A percentile compares a stretch with the other conserved stretches of the same genome.
phyloP scores from a whole-genome alignment of 64 coral and sea anemone species.

The Porites lutea region DNA sequence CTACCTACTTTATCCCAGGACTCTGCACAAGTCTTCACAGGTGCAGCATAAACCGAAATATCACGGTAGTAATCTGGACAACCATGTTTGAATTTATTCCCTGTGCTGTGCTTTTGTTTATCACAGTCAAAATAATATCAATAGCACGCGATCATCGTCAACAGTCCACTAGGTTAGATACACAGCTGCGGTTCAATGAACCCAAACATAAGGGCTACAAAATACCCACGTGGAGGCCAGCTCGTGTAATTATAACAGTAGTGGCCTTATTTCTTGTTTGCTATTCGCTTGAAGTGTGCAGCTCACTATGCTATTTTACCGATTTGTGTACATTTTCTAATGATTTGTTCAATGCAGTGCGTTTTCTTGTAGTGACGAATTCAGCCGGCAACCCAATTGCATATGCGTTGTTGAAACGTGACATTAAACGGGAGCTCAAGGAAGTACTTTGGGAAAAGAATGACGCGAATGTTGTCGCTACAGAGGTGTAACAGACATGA shows the following conservation, averaged over 20 bases:
- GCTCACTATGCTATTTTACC: constrained; percentile 20
- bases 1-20: background rate
- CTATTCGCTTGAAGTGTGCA: constrained; percentile 22
- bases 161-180: background rate
- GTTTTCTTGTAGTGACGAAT: constrained; percentile 32
- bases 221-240: background rate
- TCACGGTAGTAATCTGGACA: constrained; percentile 22
- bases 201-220: background rate
- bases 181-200: constrained; percentile 10
- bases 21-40: constrained; percentile 2
- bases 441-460: background rate
- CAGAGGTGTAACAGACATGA: background rate
- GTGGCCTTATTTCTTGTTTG: constrained; percentile 5
- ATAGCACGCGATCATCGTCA: background rate
- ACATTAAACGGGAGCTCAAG: constrained; percentile 17
- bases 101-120: background rate
- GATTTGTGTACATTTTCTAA: background rate
- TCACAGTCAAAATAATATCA: background rate
- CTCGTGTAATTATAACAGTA: constrained; percentile 25
- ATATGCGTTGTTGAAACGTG: constrained; percentile 40
- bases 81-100: constrained; percentile 37
- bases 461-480: background rate
- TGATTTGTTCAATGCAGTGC: background rate
- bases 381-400: constrained; percentile 28
- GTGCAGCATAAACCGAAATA: constrained; percentile 3